Evolutionary conservation across 2,113 vertebrate species (phyloP).

Genomic region (Notechis scutatus): DNA sequence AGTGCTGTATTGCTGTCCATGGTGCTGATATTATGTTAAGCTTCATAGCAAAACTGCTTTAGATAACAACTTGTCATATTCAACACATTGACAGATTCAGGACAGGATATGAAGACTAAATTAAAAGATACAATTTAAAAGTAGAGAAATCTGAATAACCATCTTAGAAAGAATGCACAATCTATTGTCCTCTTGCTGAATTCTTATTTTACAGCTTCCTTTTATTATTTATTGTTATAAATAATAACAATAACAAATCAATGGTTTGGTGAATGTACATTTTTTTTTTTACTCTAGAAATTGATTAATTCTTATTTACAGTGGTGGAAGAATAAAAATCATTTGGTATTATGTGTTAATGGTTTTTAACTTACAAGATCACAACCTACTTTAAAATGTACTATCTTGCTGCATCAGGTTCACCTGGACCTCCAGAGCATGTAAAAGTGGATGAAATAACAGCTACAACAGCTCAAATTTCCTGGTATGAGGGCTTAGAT

Average conservation of each 20-base stretch:
- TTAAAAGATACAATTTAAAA: background rate
- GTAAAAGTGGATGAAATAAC: slow-evolving; percentile 90
- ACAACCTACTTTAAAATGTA: background rate
- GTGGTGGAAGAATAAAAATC: slow-evolving; percentile 6
- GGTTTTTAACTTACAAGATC: background rate
- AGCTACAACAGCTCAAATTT: slow-evolving; percentile 88
- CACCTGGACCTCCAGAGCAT: slow-evolving; percentile 83
- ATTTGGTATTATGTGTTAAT: background rate
- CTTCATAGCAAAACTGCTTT: slow-evolving; percentile 2
- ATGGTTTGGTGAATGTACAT: background rate
- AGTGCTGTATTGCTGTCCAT: slow-evolving; percentile 15
- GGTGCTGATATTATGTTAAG: slow-evolving; percentile 25
- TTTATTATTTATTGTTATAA: background rate
- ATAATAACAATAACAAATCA: background rate
- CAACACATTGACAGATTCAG: slow-evolving; percentile 6
- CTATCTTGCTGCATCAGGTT: slow-evolving; percentile 72
- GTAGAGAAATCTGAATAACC: slow-evolving; percentile 19
- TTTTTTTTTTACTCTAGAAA: slow-evolving; percentile 6
- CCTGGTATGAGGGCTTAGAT: slow-evolving; percentile 87
- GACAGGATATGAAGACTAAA: background rate
- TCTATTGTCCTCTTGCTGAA: background rate
- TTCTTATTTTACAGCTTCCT: slow-evolving; percentile 4
- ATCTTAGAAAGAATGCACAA: background rate
- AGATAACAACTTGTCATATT: background rate
- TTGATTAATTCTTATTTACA: slow-evolving; percentile 7